Base-by-base conservation (phyloP, 1,140 invertebrate species). In the Drosophila obscura region DNA sequence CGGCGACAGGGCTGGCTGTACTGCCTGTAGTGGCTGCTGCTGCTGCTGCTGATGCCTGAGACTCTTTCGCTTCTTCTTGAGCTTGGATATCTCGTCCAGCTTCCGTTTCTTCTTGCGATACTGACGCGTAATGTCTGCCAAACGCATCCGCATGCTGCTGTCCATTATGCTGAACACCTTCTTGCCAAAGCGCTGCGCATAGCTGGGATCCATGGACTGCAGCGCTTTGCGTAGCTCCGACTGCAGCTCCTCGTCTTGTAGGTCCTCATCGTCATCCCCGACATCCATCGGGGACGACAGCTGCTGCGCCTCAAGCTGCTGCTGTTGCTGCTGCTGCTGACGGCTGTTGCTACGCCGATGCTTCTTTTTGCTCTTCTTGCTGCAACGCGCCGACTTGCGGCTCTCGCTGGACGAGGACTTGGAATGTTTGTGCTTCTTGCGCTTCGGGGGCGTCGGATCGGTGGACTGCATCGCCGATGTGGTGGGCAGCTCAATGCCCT, bases 31-130 rank as follows among this genome's bases (percentile, higher is more conserved):
- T 24, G 58, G 78, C 24, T 53, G 52, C 41, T 61, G 74, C 15
- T 46, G 64, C 11, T 68, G 78, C 26, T 49, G 56, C 41, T 73
- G 71, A 22, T 66, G 67, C 66, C 91, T 91, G 45, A 80, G 87
- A 57, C 80, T 88, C 77, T 90, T 90, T 67, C 89, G 89, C 64
- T 91, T 91, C 35, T 91, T 90, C 52, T 90, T 91, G 45, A 81
- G 83, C 67, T 91, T 91, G 62, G 92, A 94, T 16, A 98, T 92
- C 69, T 95, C 95, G 39, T 94, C 94, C 2, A 97, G 91, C 91
- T 97, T 96, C 53, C 94, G 94, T 90, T 97, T 96, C 88, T 96
- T 97, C 80, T 97, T 96, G 65, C 94, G 94, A 87, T 96, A 97
- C 76, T 96, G 94, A 48, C 95, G 93, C 79, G 97, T 96, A 31